Base-by-base conservation (phyloP, 1,140 invertebrate species). In the Plodia interpunctella region DNA sequence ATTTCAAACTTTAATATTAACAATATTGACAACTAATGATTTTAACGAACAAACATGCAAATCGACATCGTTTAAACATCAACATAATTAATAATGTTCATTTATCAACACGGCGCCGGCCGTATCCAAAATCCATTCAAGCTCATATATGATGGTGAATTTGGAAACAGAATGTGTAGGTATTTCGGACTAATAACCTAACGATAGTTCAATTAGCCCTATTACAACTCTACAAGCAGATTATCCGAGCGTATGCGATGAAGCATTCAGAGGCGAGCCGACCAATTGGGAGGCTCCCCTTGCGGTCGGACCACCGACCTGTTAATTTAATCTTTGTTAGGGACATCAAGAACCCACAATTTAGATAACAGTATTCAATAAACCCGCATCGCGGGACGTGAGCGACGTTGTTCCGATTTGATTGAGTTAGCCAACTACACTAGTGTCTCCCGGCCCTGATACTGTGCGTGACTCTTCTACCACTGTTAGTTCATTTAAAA, bases 341-440 rank as follows among this genome's bases (percentile, higher is more conserved):
- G 70, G 70, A 62, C 74, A 81, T 80, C 70, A 72, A 69, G 72
- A 70, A 68, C 70, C 78, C 72, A 72, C 67, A 76, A 78, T 81
- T 76, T 75, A 82, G 78, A 85, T 85, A 82, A 76, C 76, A 74
- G 70, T 80, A 82, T 85, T 85, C 72, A 82, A 83, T 83, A 79
- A 79, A 70, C 70, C 70, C 68, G 73, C 66, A 72, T 69, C 59
- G 55, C 73, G 68, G 65, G 65, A 52, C 68, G 65, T 57, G 57
- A 50, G 62, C 63, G 66, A 62, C 67, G 68, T 73, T 80, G 77
- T 76, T 70, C 66, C 53, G 65, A 71, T 77, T 78, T 79, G 73
- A 80, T 82, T 79, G 67, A 76, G 69, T 76, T 78, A 76, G 62
- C 49, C 57, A 78, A 76, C 70, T 76, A 66, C 64, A 66, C 63